Percentiles rank a stretch among this genome's conserved stretches.
phyloP scores from a whole-genome alignment of 2,888 invertebrate species.

The Cistogaster globosa region DNA sequence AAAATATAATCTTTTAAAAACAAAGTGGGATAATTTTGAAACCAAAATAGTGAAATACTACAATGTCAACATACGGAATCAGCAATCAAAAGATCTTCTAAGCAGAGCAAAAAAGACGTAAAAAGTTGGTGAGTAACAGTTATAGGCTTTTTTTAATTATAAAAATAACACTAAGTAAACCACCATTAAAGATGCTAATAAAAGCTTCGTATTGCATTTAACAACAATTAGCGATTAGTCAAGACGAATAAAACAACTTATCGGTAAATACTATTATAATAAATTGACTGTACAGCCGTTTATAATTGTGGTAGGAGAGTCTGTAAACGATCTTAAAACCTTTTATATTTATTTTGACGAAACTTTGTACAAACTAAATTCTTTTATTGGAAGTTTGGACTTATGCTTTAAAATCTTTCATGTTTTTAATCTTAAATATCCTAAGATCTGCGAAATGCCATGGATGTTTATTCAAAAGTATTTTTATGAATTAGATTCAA shows the following conservation, averaged over 20 bases:
- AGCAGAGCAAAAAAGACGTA: constrained; percentile 18
- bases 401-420: constrained; percentile 1
- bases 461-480: constrained; percentile 9
- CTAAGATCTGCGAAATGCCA: constrained; percentile 51
- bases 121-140: constrained; percentile 4
- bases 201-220: constrained; percentile 43
- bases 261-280: constrained; percentile 42
- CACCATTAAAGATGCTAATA: constrained; percentile 37
- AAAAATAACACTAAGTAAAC: constrained; percentile 16
- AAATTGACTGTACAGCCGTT: constrained; percentile 1
- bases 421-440: constrained; percentile 33
- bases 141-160: constrained; percentile 26
- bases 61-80: constrained; percentile 23
- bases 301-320: constrained; percentile 41
- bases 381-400: constrained; percentile 32
- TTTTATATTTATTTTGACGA: constrained; percentile 34
- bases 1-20: constrained; percentile 67
- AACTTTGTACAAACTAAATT: constrained; percentile 22
- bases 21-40: constrained; percentile 62
- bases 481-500: constrained; percentile 38
- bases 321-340: constrained; percentile 40
- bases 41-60: constrained; percentile 50
- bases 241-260: constrained; percentile 41
- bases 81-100: constrained; percentile 35
- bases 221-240: constrained; percentile 43